Evolutionary conservation across 1,140 invertebrate species (phyloP).

Genomic region (Apis laboriosa): DNA sequence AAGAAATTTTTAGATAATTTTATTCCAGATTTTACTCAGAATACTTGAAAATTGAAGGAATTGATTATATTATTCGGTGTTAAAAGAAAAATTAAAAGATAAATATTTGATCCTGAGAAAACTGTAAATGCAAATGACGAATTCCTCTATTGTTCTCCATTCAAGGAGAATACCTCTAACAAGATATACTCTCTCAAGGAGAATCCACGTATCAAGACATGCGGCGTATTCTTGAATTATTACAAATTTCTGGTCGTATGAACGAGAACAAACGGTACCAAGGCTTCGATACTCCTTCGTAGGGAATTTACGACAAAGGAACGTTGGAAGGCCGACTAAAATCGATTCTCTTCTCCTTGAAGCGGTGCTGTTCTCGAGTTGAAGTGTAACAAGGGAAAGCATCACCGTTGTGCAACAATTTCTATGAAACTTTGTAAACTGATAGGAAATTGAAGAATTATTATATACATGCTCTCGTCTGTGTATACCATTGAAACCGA

Average conservation of each 20-base stretch:
- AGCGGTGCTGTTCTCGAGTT: background rate
- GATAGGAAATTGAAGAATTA: slow-evolving; percentile 2
- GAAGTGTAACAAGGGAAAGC: background rate
- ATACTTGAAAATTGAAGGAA: too few species aligned
- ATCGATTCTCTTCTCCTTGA: background rate
- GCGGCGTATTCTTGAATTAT: slow-evolving; percentile 5
- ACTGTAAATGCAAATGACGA: too few species aligned
- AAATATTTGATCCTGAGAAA: too few species aligned
- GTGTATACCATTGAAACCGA: background rate
- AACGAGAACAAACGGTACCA: background rate
- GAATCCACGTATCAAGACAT: background rate
- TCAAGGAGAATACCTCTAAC: background rate
- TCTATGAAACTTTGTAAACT: background rate
- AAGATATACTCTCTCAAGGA: background rate
- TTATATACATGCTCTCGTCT: background rate
- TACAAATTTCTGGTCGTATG: background rate
- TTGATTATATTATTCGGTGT: too few species aligned
- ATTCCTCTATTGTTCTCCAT: too few species aligned
- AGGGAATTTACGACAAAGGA: background rate
- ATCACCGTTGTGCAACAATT: background rate
- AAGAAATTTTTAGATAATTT: too few species aligned
- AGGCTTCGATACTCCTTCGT: background rate
- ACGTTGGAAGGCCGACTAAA: background rate
- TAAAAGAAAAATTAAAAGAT: too few species aligned
- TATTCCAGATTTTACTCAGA: too few species aligned